Conservation (phyloP, 2,113 vertebrate species). For the Butorides virescens region DNA sequence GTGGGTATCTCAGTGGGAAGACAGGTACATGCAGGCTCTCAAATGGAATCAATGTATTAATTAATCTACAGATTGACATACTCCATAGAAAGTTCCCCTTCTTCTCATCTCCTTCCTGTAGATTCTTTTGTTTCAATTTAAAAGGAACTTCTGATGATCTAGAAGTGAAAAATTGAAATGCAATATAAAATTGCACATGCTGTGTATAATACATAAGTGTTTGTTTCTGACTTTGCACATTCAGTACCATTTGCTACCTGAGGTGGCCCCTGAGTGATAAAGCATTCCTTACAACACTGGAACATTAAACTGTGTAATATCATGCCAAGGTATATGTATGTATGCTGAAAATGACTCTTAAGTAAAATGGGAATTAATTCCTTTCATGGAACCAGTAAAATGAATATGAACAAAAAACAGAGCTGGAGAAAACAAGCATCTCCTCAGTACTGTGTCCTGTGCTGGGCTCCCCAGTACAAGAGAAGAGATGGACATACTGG, state of each 20-base stretch:
- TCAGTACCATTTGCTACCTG: background rate
- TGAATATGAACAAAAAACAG: background rate
- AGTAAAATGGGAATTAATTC: background rate
- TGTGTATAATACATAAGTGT: background rate
- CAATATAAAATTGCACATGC: background rate
- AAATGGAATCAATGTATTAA: conserved; percentile 76
- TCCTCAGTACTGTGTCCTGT: background rate
- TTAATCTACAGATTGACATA: conserved; percentile 65
- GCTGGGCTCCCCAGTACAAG: background rate
- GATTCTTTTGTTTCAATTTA: conserved; percentile 2
- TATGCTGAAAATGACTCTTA: background rate
- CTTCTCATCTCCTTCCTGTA: background rate
- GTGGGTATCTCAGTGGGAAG: conserved; percentile 72
- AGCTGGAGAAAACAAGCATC: background rate
- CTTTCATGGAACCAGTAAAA: background rate
- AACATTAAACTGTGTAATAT: background rate
- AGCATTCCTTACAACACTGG: background rate
- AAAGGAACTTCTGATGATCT: background rate
- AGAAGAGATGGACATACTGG: background rate
- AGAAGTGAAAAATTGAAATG: background rate
- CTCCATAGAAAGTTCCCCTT: conserved; percentile 14
- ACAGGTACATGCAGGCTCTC: conserved; percentile 67
- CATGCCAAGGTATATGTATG: background rate
- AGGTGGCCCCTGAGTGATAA: background rate
- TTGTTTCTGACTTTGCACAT: background rate